Percentiles rank a stretch among this genome's conserved stretches.
phyloP scores from a whole-genome alignment of 2,888 invertebrate species.

The Rhagium mordax region DNA sequence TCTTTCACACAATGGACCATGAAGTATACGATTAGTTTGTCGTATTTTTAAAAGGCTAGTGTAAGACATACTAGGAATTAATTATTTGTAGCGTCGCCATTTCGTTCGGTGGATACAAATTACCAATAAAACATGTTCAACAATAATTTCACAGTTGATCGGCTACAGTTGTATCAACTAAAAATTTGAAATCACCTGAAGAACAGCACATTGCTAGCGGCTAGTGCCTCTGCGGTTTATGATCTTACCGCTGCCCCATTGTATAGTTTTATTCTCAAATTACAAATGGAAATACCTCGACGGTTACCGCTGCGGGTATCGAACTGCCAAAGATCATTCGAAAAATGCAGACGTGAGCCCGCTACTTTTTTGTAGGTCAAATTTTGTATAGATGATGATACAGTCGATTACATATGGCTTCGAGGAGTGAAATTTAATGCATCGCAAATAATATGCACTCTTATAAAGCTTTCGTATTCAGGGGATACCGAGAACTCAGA shows the following conservation, averaged over 20 bases:
- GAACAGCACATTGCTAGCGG: conserved; percentile 45
- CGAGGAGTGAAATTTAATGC: conserved; percentile 33
- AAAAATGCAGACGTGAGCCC: conserved; percentile 39
- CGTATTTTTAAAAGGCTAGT: background rate
- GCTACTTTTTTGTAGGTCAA: conserved; percentile 50
- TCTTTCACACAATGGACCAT: conserved; percentile 25
- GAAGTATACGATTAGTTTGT: conserved; percentile 11
- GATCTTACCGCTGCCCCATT: conserved; percentile 41
- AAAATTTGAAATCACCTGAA: conserved; percentile 59
- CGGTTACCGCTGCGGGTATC: conserved; percentile 44
- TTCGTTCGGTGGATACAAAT: conserved; percentile 35
- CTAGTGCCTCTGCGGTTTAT: conserved; percentile 47
- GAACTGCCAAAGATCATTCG: conserved; percentile 46
- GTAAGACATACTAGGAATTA: background rate
- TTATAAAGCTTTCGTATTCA: conserved; percentile 11
- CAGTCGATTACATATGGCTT: conserved; percentile 29
- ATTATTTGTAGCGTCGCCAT: conserved; percentile 4
- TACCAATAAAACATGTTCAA: conserved; percentile 54
- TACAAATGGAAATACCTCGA: conserved; percentile 49
- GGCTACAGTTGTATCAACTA: conserved; percentile 56
- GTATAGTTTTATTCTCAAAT: conserved; percentile 48
- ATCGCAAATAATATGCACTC: conserved; percentile 12
- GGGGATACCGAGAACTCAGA: conserved; percentile 2
- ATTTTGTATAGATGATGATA: conserved; percentile 47
- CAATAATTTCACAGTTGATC: conserved; percentile 64